These are phyloP conservation scores for Cryptoblepharus egeriae DNA, from an alignment of 2,797 vertebrate genomes.

Conservation along the genomic window DNA sequence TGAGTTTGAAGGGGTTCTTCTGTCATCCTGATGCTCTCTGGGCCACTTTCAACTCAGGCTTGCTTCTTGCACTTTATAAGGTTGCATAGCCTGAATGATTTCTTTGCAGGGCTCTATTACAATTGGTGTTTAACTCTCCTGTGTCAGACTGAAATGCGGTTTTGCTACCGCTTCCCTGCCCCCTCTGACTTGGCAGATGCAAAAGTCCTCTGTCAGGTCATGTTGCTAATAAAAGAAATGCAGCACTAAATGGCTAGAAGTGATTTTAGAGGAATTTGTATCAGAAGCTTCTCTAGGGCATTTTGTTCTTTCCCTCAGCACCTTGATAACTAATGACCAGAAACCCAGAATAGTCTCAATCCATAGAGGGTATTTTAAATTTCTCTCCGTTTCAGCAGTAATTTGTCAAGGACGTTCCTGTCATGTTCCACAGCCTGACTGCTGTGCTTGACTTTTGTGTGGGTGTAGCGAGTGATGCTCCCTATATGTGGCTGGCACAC, in stretches of 20 bases:
- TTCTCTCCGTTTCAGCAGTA: constrained; percentile 49
- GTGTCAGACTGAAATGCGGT: constrained; percentile 45
- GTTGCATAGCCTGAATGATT: constrained; percentile 18
- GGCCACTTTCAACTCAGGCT: constrained; percentile 64
- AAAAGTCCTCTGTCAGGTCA: constrained; percentile 44
- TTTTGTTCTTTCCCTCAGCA: constrained; percentile 65
- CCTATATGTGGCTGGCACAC: not conserved
- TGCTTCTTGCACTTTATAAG: constrained; percentile 42
- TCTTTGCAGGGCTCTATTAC: constrained; percentile 45
- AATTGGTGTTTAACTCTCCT: constrained; percentile 46
- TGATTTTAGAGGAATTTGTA: constrained; percentile 54
- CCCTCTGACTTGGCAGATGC: constrained; percentile 49
- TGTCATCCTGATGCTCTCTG: constrained; percentile 50
- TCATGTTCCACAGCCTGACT: not conserved
- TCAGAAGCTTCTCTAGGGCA: constrained; percentile 55
- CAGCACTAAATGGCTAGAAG: constrained; percentile 40
- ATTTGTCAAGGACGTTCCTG: constrained; percentile 48
- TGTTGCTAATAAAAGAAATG: constrained; percentile 50
- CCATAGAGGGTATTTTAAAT: constrained; percentile 63
- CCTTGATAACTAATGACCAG: constrained; percentile 67
- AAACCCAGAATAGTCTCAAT: constrained; percentile 63
- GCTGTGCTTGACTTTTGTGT: constrained; percentile 10
- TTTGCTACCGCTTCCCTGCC: constrained; percentile 25
- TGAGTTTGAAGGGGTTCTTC: constrained; percentile 28
- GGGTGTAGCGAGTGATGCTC: not conserved